Evolutionary conservation across 2,113 vertebrate species (phyloP).

Genomic region (Rhinogobius similis): DNA sequence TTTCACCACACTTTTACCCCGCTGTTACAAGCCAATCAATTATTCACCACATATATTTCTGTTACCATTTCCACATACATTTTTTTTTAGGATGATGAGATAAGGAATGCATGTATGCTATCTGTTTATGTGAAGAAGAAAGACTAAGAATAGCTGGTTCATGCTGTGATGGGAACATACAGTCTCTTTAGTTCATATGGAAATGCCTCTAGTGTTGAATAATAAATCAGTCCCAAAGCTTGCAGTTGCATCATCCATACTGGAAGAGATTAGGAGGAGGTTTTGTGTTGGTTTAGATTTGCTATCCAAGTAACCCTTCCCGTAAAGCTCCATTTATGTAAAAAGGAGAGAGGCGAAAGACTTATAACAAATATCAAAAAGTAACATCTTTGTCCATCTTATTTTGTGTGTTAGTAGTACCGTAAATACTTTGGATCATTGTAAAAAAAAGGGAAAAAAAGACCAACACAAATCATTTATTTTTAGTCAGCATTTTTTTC

Average conservation of each 20-base stretch:
- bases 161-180: background rate
- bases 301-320: background rate
- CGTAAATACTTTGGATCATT: too few species aligned
- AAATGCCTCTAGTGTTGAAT: slow-evolving; percentile 35
- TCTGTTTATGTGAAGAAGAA: slow-evolving; percentile 13
- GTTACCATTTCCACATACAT: background rate
- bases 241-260: slow-evolving; percentile 1
- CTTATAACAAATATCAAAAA: too few species aligned
- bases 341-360: background rate
- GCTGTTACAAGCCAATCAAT: slow-evolving; percentile 6
- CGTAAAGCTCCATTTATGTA: background rate
- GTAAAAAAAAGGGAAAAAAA: too few species aligned
- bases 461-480: too few species aligned
- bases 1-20: background rate
- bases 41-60: slow-evolving; percentile 9
- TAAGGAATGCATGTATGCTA: background rate
- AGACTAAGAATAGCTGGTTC: slow-evolving; percentile 17
- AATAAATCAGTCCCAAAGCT: slow-evolving; percentile 22
- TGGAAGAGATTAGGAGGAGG: background rate
- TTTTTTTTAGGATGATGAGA: background rate
- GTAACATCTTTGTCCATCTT: too few species aligned
- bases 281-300: background rate
- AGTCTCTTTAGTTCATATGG: slow-evolving; percentile 20
- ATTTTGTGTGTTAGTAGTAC: too few species aligned
- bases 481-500: too few species aligned